Evolutionary conservation across 2,113 vertebrate species (phyloP).

Genomic region (Misgurnus anguillicaudatus): DNA sequence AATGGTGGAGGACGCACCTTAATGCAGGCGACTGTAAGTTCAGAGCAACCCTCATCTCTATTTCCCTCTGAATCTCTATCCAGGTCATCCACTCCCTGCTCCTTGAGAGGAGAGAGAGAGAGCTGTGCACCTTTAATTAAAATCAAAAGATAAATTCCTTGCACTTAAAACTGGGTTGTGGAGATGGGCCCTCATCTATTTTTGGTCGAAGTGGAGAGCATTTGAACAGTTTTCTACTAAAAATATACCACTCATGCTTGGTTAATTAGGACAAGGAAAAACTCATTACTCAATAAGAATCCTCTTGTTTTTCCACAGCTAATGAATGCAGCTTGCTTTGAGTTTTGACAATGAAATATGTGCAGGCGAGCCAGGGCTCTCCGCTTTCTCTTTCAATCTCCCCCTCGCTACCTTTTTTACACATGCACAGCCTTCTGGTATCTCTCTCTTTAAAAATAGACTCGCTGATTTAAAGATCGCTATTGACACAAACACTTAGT

Average conservation of each 20-base stretch:
- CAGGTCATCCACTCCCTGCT: slow-evolving; percentile 52
- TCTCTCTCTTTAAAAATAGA: slow-evolving; percentile 10
- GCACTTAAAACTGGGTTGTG: slow-evolving; percentile 78
- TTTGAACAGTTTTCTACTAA: slow-evolving; percentile 73
- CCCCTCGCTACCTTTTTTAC: slow-evolving; percentile 8
- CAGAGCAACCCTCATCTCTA: slow-evolving; percentile 33
- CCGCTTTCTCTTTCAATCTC: slow-evolving; percentile 16
- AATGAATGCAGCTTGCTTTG: slow-evolving; percentile 75
- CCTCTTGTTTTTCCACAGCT: slow-evolving; percentile 73
- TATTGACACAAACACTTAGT: slow-evolving; percentile 48
- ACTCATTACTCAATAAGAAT: slow-evolving; percentile 82
- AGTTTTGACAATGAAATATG: slow-evolving; percentile 78
- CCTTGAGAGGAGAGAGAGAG: slow-evolving; percentile 7
- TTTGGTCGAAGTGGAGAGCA: slow-evolving; percentile 66
- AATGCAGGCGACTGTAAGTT: neutral
- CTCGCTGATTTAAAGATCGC: slow-evolving; percentile 4
- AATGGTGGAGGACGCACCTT: slow-evolving; percentile 25
- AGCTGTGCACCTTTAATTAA: slow-evolving; percentile 76
- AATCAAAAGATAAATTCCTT: slow-evolving; percentile 82
- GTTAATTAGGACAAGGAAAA: slow-evolving; percentile 84
- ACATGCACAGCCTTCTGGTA: neutral
- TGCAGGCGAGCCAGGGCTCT: slow-evolving; percentile 52
- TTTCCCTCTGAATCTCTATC: slow-evolving; percentile 51
- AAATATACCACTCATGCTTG: slow-evolving; percentile 72
- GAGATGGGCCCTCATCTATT: slow-evolving; percentile 74